Conservation (phyloP, 1,140 invertebrate species). For the Pinna nobilis region DNA sequence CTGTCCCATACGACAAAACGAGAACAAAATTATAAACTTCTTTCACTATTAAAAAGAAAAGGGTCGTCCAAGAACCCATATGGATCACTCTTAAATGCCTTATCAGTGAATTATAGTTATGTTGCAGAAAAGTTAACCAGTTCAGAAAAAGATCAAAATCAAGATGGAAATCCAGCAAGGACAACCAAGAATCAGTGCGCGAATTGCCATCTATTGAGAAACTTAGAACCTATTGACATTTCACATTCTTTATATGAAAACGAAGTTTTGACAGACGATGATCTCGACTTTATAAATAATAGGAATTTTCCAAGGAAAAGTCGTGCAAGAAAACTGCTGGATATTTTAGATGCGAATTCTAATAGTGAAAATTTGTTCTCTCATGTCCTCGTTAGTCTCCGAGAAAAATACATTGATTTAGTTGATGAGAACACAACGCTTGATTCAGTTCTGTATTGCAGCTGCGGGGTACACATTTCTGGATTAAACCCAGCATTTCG, state of each 20-base stretch:
- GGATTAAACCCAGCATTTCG: no score
- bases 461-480: no score
- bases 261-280: constrained; percentile 22
- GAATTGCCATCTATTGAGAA: constrained; percentile 12
- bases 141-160: background rate
- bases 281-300: constrained; percentile 13
- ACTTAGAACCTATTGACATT: constrained; percentile 11
- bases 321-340: background rate
- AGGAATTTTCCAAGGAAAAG: background rate
- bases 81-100: background rate
- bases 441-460: no score
- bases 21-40: constrained; percentile 16
- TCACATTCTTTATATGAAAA: constrained; percentile 23
- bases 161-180: background rate
- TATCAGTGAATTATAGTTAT: constrained; percentile 17
- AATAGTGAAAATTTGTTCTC: background rate
- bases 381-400: background rate
- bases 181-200: no score
- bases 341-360: background rate
- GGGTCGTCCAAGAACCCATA: background rate
- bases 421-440: background rate
- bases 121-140: background rate
- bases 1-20: background rate
- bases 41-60: constrained; percentile 13
- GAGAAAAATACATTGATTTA: constrained; percentile 14